Evolutionary conservation across 2,797 vertebrate species (phyloP).

Genomic region (Oryzias sinensis): DNA sequence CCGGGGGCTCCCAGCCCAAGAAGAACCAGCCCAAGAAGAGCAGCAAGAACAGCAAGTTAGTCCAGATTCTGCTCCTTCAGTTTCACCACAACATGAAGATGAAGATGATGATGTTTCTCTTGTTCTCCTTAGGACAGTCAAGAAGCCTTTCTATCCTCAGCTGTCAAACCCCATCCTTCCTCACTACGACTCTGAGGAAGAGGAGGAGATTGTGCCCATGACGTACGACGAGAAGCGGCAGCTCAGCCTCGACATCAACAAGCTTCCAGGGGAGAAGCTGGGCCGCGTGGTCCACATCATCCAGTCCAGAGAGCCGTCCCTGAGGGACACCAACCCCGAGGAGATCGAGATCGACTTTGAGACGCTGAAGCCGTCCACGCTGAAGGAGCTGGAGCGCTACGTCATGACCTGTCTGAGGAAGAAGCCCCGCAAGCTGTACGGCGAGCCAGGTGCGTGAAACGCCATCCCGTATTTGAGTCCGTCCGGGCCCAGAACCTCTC

Average conservation of each 20-base stretch:
- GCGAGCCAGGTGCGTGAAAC: conserved; percentile 62
- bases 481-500: too few species aligned
- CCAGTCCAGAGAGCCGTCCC: conserved; percentile 89
- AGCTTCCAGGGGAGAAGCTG: conserved; percentile 90
- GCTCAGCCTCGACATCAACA: conserved; percentile 94
- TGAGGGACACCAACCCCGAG: conserved; percentile 92
- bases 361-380: conserved; percentile 90
- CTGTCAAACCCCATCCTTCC: conserved; percentile 58
- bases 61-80: background rate
- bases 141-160: conserved; percentile 74
- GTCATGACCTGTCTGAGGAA: conserved; percentile 91
- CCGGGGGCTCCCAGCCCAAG: conserved; percentile 62
- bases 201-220: conserved; percentile 92
- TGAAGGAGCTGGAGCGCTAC: conserved; percentile 91
- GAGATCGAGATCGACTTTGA: conserved; percentile 97
- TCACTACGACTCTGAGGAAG: conserved; percentile 87
- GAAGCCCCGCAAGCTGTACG: conserved; percentile 89
- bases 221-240: conserved; percentile 92
- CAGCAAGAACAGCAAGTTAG: conserved; percentile 78
- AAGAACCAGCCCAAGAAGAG: conserved; percentile 74
- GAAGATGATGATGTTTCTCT: background rate
- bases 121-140: conserved; percentile 68
- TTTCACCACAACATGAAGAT: background rate
- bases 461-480: too few species aligned
- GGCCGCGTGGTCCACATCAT: conserved; percentile 95